These are phyloP conservation scores for Synanthedon vespiformis DNA, from an alignment of 2,888 invertebrate genomes.

Conservation along the genomic window DNA sequence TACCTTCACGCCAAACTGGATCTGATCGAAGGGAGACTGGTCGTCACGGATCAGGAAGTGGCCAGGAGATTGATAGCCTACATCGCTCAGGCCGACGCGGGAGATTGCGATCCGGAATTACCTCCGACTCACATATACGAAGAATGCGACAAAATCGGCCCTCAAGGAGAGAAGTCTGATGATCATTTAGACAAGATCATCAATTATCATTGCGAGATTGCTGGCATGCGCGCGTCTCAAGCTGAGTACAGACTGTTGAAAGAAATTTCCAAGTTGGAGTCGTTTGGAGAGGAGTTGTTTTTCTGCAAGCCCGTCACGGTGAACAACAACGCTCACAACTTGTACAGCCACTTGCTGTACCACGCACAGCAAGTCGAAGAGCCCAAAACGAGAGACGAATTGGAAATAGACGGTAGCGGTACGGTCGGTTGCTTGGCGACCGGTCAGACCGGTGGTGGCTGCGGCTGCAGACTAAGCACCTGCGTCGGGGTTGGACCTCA, in stretches of 20 bases:
- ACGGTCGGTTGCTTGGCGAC: constrained; percentile 57
- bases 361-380: constrained; percentile 71
- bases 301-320: constrained; percentile 74
- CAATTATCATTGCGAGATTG: constrained; percentile 73
- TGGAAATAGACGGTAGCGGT: constrained; percentile 56
- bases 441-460: constrained; percentile 52
- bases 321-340: constrained; percentile 77
- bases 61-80: constrained; percentile 80
- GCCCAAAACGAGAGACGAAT: constrained; percentile 49
- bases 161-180: constrained; percentile 71
- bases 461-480: constrained; percentile 59
- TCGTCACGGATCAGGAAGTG: constrained; percentile 76
- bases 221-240: constrained; percentile 77
- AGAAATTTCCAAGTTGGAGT: constrained; percentile 81
- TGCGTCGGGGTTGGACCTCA: constrained; percentile 85
- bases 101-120: constrained; percentile 74
- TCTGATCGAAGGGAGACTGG: constrained; percentile 78
- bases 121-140: constrained; percentile 73
- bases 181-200: constrained; percentile 75
- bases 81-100: constrained; percentile 80
- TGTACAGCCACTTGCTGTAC: constrained; percentile 79
- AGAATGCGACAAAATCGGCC: constrained; percentile 73
- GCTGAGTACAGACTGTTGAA: constrained; percentile 88
- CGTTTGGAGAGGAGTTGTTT: constrained; percentile 88
- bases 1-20: constrained; percentile 86